phyloP scores from a whole-genome alignment of 2,888 invertebrate species.

The Campopleginae sp. region DNA sequence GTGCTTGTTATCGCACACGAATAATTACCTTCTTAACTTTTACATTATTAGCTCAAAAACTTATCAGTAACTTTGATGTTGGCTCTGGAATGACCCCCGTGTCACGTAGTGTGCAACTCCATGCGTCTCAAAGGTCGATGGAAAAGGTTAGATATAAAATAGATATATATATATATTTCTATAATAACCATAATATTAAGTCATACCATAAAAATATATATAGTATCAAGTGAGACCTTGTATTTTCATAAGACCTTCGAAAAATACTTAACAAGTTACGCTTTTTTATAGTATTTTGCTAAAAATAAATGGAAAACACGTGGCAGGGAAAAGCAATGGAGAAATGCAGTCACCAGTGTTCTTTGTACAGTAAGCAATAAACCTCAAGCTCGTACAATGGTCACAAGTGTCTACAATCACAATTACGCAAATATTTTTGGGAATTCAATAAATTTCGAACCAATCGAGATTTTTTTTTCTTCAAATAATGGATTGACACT shows the following conservation, averaged over 20 bases:
- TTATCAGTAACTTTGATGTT: conserved; percentile 41
- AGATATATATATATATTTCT: background rate
- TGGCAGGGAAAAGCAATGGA: background rate
- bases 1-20: conserved; percentile 51
- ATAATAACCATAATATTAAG: background rate
- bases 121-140: conserved; percentile 42
- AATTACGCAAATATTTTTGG: background rate
- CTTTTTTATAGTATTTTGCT: background rate
- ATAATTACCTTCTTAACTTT: conserved; percentile 56
- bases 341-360: background rate
- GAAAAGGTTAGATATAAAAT: background rate
- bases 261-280: background rate
- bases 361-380: background rate
- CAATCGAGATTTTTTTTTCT: background rate
- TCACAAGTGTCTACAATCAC: background rate
- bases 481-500: background rate
- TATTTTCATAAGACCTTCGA: background rate
- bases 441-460: background rate
- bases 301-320: background rate
- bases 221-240: background rate
- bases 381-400: background rate
- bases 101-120: conserved; percentile 3
- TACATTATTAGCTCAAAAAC: conserved; percentile 50
- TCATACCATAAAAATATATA: background rate
- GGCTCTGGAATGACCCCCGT: conserved; percentile 53